phyloP scores from a whole-genome alignment of 2,113 vertebrate genomes.

The Mirza zaza region DNA sequence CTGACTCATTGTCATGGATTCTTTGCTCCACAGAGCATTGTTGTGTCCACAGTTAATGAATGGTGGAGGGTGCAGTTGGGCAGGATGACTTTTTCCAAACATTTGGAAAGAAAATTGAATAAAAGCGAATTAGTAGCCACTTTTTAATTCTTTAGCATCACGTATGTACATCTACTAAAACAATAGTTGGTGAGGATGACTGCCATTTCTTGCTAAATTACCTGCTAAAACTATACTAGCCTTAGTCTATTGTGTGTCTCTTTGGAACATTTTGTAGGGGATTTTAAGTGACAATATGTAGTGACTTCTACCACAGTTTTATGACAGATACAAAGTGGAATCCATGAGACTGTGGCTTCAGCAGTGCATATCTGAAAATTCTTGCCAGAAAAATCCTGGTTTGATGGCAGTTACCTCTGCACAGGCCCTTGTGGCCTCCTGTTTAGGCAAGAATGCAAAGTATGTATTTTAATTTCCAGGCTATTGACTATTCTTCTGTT shows the following conservation, averaged over 20 bases:
- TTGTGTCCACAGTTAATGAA: background rate
- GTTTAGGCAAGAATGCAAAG: background rate
- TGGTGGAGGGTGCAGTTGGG: background rate
- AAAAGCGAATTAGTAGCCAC: background rate
- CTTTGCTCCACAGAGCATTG: background rate
- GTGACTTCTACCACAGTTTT: background rate
- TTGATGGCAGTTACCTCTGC: background rate
- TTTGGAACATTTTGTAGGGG: background rate
- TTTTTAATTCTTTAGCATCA: background rate
- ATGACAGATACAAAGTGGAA: background rate
- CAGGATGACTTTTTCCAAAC: background rate
- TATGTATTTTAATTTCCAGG: background rate
- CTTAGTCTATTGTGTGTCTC: background rate
- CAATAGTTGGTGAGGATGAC: background rate
- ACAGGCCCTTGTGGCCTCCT: background rate
- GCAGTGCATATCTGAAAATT: background rate
- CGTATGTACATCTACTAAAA: background rate
- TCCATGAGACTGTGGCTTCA: background rate
- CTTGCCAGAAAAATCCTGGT: background rate
- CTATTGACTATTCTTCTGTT: background rate
- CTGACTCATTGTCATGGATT: background rate
- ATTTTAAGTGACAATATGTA: background rate
- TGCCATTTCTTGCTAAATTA: background rate
- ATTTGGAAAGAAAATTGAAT: background rate
- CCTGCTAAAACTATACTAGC: background rate